Evolutionary conservation across 2,888 invertebrate genomes (phyloP), one percentile per base, ranked within the genome.

Genomic region (Nebria salina): DNA sequence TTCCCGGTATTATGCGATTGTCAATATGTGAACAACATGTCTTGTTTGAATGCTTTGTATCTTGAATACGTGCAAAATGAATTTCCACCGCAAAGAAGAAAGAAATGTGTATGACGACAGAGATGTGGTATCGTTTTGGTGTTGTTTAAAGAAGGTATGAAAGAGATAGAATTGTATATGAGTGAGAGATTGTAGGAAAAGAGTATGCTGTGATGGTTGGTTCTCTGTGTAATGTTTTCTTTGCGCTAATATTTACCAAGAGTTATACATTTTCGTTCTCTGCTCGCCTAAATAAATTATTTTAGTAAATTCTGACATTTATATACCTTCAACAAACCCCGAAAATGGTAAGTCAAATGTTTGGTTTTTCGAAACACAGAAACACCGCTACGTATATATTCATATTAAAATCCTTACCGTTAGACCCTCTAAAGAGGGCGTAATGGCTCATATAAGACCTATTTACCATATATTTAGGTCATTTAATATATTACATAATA

Each of bases 181-280:
- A 25, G 20, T 13, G 66, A 66, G 15, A 70, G 34, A 70, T 70
- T 15, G 11, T 34, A 54, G 54, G 54, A 87, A 87, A 88, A 88
- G 88, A 88, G 88, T 88, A 88, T 88, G 87, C 87, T 86, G 84
- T 80, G 80, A 34, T 34, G 34, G 34, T 34, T 34, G 34, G 34
- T 34, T 34, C 34, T 3, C 15, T 66, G 66, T 54, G 54, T 54
- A 66, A 86, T 88, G 88, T 89, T 89, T 75, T 88, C 88, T 88
- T 87, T 86, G 87, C 88, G 88, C 87, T 80, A 89, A 89, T 89
- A 89, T 89, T 89, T 89, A 88, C 89, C 88, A 88, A 89, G 88
- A 89, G 88, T 89, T 89, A 89, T 89, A 89, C 89, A 89, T 89
- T 89, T 89, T 89, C 88, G 87, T 88, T 75, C 80, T 80, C 54